Percentiles rank a stretch among this genome's conserved stretches.
Evolutionary conservation across 2,888 invertebrate genomes (phyloP).

Genomic region (Oligia strigilis): DNA sequence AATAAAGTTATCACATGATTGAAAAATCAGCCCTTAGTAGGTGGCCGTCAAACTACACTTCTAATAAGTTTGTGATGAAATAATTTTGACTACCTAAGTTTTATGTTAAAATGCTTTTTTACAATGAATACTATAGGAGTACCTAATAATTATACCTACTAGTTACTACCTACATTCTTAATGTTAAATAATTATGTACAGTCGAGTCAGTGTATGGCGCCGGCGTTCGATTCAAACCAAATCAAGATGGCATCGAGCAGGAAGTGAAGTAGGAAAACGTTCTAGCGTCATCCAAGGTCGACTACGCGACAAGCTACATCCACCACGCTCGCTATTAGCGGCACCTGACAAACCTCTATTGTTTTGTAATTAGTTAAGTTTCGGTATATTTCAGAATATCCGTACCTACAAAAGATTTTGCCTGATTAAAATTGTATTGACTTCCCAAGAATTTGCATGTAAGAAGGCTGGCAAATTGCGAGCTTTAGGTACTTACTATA

Average conservation of each 20-base stretch:
- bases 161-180: not conserved
- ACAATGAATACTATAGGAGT: slow-evolving; percentile 14
- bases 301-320: slow-evolving; percentile 79
- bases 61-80: slow-evolving; percentile 19
- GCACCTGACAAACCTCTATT: slow-evolving; percentile 78
- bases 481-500: not conserved
- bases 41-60: too few relatives aligned
- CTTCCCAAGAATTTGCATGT: slow-evolving; percentile 41
- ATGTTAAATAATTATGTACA: slow-evolving; percentile 28
- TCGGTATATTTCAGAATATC: slow-evolving; percentile 71
- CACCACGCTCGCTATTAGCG: slow-evolving; percentile 76
- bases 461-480: slow-evolving; percentile 15
- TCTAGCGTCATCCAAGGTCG: slow-evolving; percentile 87
- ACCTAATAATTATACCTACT: not conserved
- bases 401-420: slow-evolving; percentile 46
- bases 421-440: slow-evolving; percentile 43
- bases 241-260: slow-evolving; percentile 87
- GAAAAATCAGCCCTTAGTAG: too few relatives aligned
- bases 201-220: slow-evolving; percentile 67
- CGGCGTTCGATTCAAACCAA: slow-evolving; percentile 73
- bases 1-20: too few relatives aligned
- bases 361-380: slow-evolving; percentile 82
- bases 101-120: not conserved
- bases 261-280: slow-evolving; percentile 89
- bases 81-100: not conserved